Percentiles rank a stretch among this genome's conserved stretches.
Conservation (phyloP, 2,888 invertebrate genomes). For the Resseliella maxima region DNA sequence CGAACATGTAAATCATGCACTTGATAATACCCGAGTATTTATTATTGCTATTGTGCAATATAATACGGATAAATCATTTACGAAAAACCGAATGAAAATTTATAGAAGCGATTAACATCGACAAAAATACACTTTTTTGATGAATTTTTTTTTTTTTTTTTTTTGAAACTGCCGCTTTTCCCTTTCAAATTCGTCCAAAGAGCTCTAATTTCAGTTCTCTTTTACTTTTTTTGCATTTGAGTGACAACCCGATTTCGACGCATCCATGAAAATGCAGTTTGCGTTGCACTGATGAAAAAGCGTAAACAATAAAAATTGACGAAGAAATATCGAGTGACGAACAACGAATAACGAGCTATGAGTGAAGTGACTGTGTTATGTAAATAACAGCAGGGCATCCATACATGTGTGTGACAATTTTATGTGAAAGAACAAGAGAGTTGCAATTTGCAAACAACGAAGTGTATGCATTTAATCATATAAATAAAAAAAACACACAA, state of each 20-base stretch:
- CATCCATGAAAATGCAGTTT: slow-evolving; percentile 51
- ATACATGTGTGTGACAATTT: slow-evolving; percentile 53
- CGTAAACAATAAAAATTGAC: slow-evolving; percentile 36
- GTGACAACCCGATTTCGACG: not conserved
- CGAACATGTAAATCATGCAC: slow-evolving; percentile 47
- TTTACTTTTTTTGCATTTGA: not conserved
- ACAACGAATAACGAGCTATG: not conserved
- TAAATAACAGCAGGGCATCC: slow-evolving; percentile 45
- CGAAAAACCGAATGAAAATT: slow-evolving; percentile 45
- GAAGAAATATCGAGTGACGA: slow-evolving; percentile 45
- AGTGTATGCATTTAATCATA: slow-evolving; percentile 41
- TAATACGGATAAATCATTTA: slow-evolving; percentile 36
- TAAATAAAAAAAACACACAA: slow-evolving; percentile 1
- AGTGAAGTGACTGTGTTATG: not conserved
- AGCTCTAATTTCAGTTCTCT: not conserved
- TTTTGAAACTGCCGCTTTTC: not conserved
- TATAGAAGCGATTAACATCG: slow-evolving; percentile 21
- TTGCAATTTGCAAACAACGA: slow-evolving; percentile 31
- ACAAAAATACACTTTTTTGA: not conserved
- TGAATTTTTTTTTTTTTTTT: not conserved
- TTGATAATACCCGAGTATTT: slow-evolving; percentile 41
- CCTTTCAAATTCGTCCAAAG: not conserved
- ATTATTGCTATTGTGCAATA: slow-evolving; percentile 11
- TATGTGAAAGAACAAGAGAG: slow-evolving; percentile 33
- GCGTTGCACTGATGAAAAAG: not conserved